A percentile compares a stretch with the other conserved stretches of the same genome.
These are phyloP conservation scores for Oreortyx pictus DNA, from an alignment of 2,797 vertebrate species.

Conservation along the genomic window DNA sequence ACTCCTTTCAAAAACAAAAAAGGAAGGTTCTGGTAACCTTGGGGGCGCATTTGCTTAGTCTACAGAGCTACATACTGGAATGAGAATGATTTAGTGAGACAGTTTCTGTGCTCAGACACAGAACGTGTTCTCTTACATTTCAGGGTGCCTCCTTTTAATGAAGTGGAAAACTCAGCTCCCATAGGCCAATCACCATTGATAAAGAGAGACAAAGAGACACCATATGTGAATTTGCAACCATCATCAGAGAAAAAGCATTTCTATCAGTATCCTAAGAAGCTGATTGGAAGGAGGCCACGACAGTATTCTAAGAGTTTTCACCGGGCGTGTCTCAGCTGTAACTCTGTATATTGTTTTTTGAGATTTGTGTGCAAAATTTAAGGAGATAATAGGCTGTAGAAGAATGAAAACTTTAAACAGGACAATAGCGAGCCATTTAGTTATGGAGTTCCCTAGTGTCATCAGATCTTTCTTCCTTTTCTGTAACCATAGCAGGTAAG, in stretches of 20 bases:
- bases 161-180: background rate
- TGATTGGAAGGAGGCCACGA: no score
- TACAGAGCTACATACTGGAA: background rate
- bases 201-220: background rate
- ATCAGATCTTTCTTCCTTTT: background rate
- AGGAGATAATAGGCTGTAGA: background rate
- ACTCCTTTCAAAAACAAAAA: background rate
- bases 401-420: background rate
- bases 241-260: background rate
- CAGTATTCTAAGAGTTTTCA: background rate
- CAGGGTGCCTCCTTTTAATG: background rate
- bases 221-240: background rate
- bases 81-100: background rate
- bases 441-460: background rate
- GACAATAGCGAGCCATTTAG: background rate
- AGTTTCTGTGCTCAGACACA: background rate
- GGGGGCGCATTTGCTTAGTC: background rate
- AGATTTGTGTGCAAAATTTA: background rate
- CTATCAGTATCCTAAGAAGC: no score
- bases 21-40: background rate
- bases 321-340: background rate
- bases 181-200: background rate
- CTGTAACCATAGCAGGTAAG: background rate
- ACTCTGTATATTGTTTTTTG: background rate
- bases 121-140: background rate